Evolutionary conservation across 2,113 vertebrate species (phyloP).

Genomic region (Turdus rufiventris): DNA sequence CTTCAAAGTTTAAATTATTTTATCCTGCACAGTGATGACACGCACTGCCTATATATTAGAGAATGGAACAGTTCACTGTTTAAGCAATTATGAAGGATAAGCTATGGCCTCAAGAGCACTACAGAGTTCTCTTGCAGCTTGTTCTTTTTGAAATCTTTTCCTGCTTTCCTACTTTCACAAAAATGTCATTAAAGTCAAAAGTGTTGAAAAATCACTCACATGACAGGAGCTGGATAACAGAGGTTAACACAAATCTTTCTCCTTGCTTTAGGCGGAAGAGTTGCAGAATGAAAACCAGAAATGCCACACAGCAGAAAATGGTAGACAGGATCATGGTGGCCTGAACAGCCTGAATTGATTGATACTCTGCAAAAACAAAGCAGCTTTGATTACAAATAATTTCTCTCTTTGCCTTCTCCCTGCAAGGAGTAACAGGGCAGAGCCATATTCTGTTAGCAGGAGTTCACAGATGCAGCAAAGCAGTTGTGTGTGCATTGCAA

Average conservation of each 20-base stretch:
- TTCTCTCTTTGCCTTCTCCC: not conserved
- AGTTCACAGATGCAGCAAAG: not conserved
- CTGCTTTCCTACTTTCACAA: not conserved
- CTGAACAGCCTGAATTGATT: slow-evolving; percentile 85
- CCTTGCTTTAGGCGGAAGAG: slow-evolving; percentile 96
- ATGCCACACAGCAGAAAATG: slow-evolving; percentile 86
- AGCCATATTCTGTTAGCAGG: not conserved
- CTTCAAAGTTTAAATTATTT: not conserved
- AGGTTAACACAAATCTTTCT: slow-evolving; percentile 89
- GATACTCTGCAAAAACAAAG: slow-evolving; percentile 74
- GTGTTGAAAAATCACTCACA: slow-evolving; percentile 75
- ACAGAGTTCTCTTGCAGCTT: not conserved
- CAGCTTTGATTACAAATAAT: not conserved
- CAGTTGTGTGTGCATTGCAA: not conserved
- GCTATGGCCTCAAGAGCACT: not conserved
- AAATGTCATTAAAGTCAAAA: not conserved
- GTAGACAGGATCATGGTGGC: slow-evolving; percentile 90
- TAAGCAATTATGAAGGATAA: not conserved
- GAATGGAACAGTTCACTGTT: not conserved
- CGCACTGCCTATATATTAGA: not conserved
- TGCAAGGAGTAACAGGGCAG: not conserved
- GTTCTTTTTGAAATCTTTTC: not conserved
- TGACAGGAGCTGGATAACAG: slow-evolving; percentile 88
- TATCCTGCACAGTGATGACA: not conserved
- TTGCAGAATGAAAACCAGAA: slow-evolving; percentile 93